Evolutionary conservation across 1,140 invertebrate genomes (phyloP).

Genomic region (Zaprionus vittiger): DNA sequence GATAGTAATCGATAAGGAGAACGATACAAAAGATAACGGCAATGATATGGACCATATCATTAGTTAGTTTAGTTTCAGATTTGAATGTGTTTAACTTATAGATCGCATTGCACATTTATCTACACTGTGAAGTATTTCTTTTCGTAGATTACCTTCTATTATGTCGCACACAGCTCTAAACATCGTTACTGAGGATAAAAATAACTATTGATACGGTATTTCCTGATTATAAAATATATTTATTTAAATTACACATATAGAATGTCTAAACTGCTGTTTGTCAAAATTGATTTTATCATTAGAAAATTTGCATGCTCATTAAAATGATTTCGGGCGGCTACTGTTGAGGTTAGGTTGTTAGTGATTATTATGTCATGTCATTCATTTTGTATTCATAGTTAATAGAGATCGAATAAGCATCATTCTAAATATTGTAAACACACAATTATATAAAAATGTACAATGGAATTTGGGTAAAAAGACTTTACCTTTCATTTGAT

Average conservation of each 20-base stretch:
- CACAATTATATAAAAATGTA: background rate
- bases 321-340: background rate
- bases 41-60: no score
- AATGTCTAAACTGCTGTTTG: background rate
- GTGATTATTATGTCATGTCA: background rate
- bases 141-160: no score
- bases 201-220: background rate
- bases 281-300: background rate
- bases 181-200: no score
- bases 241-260: background rate
- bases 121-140: no score
- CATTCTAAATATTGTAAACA: background rate
- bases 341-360: background rate
- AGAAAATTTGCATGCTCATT: slow-evolving; percentile 2
- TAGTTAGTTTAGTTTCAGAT: no score
- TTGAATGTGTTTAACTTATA: no score
- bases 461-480: no score
- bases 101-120: no score
- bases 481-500: no score
- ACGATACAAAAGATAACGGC: no score
- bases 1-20: no score
- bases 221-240: background rate
- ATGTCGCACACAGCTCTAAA: no score
- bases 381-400: background rate
- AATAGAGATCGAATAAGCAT: background rate